These are phyloP conservation scores for Gallirallus australis DNA, from an alignment of 2,797 vertebrate genomes.

Conservation along the genomic window DNA sequence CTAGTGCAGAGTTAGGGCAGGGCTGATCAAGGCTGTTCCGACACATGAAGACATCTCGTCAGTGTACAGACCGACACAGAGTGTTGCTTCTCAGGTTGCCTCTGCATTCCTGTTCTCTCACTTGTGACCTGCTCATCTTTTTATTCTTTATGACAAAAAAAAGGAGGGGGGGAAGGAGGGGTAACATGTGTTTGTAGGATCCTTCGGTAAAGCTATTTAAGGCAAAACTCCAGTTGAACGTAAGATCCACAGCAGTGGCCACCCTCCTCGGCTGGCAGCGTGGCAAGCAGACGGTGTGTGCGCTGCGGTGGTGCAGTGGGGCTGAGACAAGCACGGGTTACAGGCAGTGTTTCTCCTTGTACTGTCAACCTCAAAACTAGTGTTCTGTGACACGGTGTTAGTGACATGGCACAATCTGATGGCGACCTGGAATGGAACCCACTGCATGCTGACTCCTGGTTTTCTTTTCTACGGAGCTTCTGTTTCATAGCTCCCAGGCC, in stretches of 20 bases:
- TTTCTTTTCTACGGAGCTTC: background rate
- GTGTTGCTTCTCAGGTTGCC: background rate
- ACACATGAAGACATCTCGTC: background rate
- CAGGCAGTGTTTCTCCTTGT: background rate
- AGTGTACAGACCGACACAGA: background rate
- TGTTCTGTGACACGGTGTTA: background rate
- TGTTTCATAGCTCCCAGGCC: background rate
- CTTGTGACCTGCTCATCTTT: background rate
- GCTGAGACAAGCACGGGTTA: background rate
- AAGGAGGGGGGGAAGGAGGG: no score
- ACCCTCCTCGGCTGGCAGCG: background rate
- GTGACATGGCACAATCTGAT: background rate
- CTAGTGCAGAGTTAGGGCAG: slow-evolving; percentile 68
- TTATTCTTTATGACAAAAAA: background rate
- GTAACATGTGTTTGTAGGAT: background rate
- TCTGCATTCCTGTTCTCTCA: background rate
- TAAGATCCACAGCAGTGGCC: background rate
- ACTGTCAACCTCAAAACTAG: background rate
- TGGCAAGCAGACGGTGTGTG: background rate
- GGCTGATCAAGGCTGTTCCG: background rate
- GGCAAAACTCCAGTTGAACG: slow-evolving; percentile 39
- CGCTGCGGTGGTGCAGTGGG: background rate
- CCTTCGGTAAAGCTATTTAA: slow-evolving; percentile 36
- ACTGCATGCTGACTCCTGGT: background rate
- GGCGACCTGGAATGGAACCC: background rate